Evolutionary conservation across 53 echinoderm and acorn worm species (phyloP).

Genomic region (Hippasteria phrygiana): DNA sequence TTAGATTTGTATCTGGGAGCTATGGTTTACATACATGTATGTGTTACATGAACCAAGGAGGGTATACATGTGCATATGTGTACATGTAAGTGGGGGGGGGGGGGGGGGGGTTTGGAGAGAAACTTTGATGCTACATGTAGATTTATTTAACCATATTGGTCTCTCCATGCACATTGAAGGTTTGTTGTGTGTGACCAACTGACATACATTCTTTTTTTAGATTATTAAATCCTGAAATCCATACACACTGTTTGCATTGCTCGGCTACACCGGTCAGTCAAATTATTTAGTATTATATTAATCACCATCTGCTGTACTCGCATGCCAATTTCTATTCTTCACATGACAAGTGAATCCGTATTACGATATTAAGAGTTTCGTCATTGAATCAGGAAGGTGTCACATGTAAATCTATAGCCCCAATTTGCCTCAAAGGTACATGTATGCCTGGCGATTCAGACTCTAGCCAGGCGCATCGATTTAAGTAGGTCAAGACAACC

Average conservation of each 20-base stretch:
- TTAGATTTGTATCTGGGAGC: no score
- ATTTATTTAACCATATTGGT: no score
- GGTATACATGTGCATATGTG: no score
- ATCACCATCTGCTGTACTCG: conserved; percentile 1
- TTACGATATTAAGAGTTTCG: not conserved
- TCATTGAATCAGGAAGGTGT: not conserved
- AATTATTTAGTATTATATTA: not conserved
- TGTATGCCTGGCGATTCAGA: not conserved
- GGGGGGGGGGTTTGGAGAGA: no score
- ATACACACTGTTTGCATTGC: not conserved
- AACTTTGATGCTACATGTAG: no score
- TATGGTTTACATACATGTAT: no score
- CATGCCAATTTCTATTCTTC: not conserved
- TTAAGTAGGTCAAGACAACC: conserved; percentile 5
- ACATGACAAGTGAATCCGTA: not conserved
- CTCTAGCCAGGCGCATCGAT: not conserved
- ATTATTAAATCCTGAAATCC: not conserved
- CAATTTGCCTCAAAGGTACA: not conserved
- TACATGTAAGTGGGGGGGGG: no score
- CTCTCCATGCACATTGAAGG: not conserved
- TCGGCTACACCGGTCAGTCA: not conserved
- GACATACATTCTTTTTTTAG: not conserved
- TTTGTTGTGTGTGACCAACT: not conserved
- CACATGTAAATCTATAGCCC: not conserved
- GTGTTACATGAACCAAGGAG: no score